These are phyloP conservation scores for Oegoconia quadripuncta DNA, from an alignment of 2,888 invertebrate genomes.

Conservation along the genomic window DNA sequence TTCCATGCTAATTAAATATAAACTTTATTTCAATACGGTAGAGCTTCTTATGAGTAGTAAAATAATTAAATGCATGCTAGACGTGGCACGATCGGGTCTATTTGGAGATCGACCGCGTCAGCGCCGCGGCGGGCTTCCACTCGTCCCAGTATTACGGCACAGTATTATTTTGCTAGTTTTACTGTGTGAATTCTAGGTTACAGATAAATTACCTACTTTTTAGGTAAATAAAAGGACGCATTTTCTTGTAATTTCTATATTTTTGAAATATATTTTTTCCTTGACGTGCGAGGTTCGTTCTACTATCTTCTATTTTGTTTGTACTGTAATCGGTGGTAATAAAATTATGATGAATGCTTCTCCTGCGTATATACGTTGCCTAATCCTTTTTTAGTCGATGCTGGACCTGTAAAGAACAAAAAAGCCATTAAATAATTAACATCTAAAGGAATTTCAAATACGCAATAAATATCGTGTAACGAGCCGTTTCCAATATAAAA, in stretches of 20 bases:
- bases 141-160: slow-evolving; percentile 33
- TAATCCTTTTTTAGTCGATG: slow-evolving; percentile 52
- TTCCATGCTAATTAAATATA: slow-evolving; percentile 22
- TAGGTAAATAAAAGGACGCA: not conserved
- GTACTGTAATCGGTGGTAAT: slow-evolving; percentile 49
- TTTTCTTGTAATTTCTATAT: not conserved
- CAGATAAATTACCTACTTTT: not conserved
- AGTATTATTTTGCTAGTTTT: slow-evolving; percentile 8
- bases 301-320: slow-evolving; percentile 33
- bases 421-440: slow-evolving; percentile 15
- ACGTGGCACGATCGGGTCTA: slow-evolving; percentile 53
- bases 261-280: slow-evolving; percentile 23
- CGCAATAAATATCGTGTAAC: slow-evolving; percentile 34
- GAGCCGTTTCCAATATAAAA: slow-evolving; percentile 35
- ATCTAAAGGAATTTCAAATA: slow-evolving; percentile 5
- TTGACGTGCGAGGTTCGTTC: slow-evolving; percentile 54
- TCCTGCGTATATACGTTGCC: slow-evolving; percentile 75
- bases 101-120: slow-evolving; percentile 41
- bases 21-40: slow-evolving; percentile 30
- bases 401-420: slow-evolving; percentile 57
- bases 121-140: slow-evolving; percentile 25
- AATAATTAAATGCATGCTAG: slow-evolving; percentile 33
- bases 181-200: not conserved
- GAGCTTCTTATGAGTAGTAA: slow-evolving; percentile 28
- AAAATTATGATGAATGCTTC: slow-evolving; percentile 53